A percentile compares a stretch with the other conserved stretches of the same genome.
Evolutionary conservation across 2,113 vertebrate species (phyloP).

Genomic region (Melanostigma gelatinosum): DNA sequence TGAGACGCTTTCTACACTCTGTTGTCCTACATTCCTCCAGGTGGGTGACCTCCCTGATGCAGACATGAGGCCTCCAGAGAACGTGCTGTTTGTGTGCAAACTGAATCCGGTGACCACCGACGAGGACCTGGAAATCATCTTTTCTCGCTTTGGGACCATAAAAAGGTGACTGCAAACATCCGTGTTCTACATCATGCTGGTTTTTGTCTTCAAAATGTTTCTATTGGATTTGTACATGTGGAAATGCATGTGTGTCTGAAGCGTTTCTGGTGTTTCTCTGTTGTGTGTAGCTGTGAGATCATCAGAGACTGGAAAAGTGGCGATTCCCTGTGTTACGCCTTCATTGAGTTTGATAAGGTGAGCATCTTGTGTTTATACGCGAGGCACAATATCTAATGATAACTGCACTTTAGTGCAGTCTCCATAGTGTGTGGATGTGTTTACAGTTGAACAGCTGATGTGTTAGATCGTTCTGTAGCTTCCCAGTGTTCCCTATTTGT

Average conservation of each 20-base stretch:
- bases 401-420: background rate
- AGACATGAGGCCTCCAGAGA: slow-evolving; percentile 93
- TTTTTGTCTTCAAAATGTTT: background rate
- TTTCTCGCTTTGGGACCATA: slow-evolving; percentile 95
- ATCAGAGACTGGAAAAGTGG: slow-evolving; percentile 97
- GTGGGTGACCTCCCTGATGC: slow-evolving; percentile 97
- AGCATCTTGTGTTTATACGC: background rate
- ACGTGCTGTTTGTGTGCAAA: slow-evolving; percentile 97
- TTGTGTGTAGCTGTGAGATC: slow-evolving; percentile 92
- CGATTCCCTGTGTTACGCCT: slow-evolving; percentile 98
- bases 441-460: background rate
- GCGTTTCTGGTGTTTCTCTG: background rate
- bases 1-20: background rate
- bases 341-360: slow-evolving; percentile 99
- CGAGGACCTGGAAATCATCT: slow-evolving; percentile 98
- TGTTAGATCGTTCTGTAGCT: background rate
- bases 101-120: slow-evolving; percentile 98
- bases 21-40: slow-evolving; percentile 73
- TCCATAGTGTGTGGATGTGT: background rate
- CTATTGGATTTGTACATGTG: background rate
- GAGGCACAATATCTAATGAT: too few species aligned
- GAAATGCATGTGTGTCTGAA: background rate
- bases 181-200: background rate
- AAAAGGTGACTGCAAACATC: slow-evolving; percentile 85
- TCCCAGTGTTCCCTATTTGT: background rate